A percentile compares a stretch with the other conserved stretches of the same genome.
phyloP scores from a whole-genome alignment of 2,113 vertebrate genomes.

The Corythaeola cristata region DNA sequence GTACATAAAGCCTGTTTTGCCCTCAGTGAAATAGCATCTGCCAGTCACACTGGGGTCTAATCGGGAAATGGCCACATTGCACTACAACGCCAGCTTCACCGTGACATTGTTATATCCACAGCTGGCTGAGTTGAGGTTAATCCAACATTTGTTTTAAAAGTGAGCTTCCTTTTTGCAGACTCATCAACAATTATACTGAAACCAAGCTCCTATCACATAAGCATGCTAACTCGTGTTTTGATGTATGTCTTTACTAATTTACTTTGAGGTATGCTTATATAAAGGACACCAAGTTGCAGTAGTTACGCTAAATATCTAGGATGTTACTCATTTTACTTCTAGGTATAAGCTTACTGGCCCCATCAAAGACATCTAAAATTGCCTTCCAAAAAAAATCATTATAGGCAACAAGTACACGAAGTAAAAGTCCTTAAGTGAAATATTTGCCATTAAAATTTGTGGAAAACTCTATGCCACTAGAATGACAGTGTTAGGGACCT shows the following conservation, averaged over 20 bases:
- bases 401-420: not conserved
- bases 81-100: not conserved
- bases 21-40: not conserved
- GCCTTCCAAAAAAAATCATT: not conserved
- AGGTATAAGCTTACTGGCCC: not conserved
- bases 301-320: not conserved
- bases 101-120: not conserved
- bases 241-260: not conserved
- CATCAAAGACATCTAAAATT: not conserved
- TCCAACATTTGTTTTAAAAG: not conserved
- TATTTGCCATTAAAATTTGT: not conserved
- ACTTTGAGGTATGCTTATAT: not conserved
- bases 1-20: not conserved
- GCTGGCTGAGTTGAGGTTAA: not conserved
- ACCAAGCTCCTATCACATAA: not conserved
- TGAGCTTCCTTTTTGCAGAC: not conserved
- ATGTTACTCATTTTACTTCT: not conserved
- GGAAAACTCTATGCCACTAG: not conserved
- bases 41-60: not conserved
- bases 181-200: not conserved
- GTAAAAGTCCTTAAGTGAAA: not conserved
- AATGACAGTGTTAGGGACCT: not conserved
- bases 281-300: not conserved
- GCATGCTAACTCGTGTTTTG: not conserved
- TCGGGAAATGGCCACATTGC: not conserved